Percentiles rank a stretch among this genome's conserved stretches.
Conservation (phyloP, 2,888 invertebrate genomes). For the Criorhina ranunculi region DNA sequence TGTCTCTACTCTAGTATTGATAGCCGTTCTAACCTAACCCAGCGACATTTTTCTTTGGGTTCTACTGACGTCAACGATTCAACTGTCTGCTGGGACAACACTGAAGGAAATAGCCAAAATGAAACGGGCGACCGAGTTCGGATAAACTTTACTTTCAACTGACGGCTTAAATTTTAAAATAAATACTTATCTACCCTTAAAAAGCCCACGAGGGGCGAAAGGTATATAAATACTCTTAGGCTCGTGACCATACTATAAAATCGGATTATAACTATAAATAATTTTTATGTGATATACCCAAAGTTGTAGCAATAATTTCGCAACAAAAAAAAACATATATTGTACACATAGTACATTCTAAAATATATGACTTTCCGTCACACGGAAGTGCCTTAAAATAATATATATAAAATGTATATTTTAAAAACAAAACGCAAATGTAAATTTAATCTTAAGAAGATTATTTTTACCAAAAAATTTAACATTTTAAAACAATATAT, state of each 20-base stretch:
- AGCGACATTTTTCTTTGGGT: too few relatives aligned
- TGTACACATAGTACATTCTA: slow-evolving; percentile 2
- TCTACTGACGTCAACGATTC: too few relatives aligned
- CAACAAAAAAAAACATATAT: slow-evolving; percentile 3
- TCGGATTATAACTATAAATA: neutral
- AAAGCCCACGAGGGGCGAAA: too few relatives aligned
- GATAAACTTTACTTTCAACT: too few relatives aligned
- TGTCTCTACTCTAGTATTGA: too few relatives aligned
- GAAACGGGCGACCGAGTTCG: too few relatives aligned
- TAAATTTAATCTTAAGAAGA: slow-evolving; percentile 47
- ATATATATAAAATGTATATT: slow-evolving; percentile 34
- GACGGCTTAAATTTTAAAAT: too few relatives aligned
- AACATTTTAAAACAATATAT: slow-evolving; percentile 70
- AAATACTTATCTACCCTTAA: too few relatives aligned
- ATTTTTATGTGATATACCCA: slow-evolving; percentile 25
- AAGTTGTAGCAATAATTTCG: slow-evolving; percentile 16
- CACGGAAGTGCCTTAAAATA: slow-evolving; percentile 84
- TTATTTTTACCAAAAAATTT: slow-evolving; percentile 18
- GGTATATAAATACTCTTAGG: neutral
- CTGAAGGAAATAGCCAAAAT: too few relatives aligned
- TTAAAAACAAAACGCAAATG: slow-evolving; percentile 42
- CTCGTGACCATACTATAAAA: neutral
- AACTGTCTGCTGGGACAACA: too few relatives aligned
- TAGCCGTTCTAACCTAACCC: too few relatives aligned
- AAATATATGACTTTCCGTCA: slow-evolving; percentile 82